These are phyloP conservation scores for Cynopterus sphinx DNA, from an alignment of 2,797 vertebrate species.

Conservation along the genomic window DNA sequence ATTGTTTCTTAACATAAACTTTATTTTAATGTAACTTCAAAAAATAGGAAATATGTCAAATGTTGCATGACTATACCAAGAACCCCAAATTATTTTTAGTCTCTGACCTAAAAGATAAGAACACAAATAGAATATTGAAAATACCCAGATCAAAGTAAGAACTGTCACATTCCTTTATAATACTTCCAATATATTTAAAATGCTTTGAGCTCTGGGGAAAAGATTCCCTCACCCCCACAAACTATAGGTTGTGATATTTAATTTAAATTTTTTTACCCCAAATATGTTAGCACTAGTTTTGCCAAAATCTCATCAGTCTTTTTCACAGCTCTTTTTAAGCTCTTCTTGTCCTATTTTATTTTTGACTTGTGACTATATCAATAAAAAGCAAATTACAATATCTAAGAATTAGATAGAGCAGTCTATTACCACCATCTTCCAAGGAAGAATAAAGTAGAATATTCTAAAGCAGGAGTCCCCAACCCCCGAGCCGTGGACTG, in stretches of 20 bases:
- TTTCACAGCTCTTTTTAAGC: not conserved
- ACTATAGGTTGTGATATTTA: not conserved
- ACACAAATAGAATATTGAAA: not conserved
- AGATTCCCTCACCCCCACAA: not conserved
- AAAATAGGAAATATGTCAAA: not conserved
- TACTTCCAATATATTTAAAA: not conserved
- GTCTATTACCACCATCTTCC: not conserved
- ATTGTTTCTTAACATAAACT: not conserved
- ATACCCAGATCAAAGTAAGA: not conserved
- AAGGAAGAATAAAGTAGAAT: not conserved
- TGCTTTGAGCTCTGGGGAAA: not conserved
- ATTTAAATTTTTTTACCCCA: conserved; percentile 11
- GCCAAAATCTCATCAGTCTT: not conserved
- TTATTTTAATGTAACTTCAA: not conserved
- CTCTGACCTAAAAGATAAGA: not conserved
- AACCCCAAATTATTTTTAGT: not conserved
- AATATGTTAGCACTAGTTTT: not conserved
- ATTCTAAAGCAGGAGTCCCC: not conserved
- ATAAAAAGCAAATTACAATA: not conserved
- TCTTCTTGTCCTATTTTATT: not conserved
- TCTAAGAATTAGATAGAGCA: not conserved
- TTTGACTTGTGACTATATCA: not conserved
- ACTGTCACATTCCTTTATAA: not conserved
- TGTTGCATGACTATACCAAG: not conserved
- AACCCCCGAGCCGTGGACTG: too few relatives aligned